These are phyloP conservation scores for Leptinotarsa haldemani DNA, from an alignment of 2,888 invertebrate species.

Conservation along the genomic window DNA sequence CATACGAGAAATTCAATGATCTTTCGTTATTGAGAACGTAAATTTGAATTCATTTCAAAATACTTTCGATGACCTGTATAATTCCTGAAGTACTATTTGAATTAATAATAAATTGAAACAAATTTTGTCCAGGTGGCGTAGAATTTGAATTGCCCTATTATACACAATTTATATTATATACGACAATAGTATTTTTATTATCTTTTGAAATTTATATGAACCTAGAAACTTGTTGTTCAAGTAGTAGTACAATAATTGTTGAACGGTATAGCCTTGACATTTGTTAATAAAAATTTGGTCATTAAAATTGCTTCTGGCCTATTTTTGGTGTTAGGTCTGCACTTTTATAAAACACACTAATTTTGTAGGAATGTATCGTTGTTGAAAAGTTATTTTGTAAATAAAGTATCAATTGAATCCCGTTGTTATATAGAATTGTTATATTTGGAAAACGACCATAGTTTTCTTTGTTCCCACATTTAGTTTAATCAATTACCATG, in stretches of 20 bases:
- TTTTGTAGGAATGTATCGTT: slow-evolving; percentile 54
- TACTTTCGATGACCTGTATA: not conserved
- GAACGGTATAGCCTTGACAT: slow-evolving; percentile 55
- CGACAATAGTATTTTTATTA: slow-evolving; percentile 66
- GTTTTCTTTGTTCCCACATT: slow-evolving; percentile 39
- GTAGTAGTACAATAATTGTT: slow-evolving; percentile 62
- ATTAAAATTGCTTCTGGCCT: slow-evolving; percentile 50
- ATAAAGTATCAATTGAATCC: slow-evolving; percentile 48
- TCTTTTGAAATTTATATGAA: slow-evolving; percentile 60
- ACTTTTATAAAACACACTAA: slow-evolving; percentile 51
- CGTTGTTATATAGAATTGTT: slow-evolving; percentile 54
- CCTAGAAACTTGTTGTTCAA: slow-evolving; percentile 59
- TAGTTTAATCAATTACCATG: slow-evolving; percentile 19
- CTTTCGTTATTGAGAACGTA: too few species aligned
- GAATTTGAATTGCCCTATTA: slow-evolving; percentile 50
- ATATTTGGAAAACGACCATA: slow-evolving; percentile 54
- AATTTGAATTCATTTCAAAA: too few species aligned
- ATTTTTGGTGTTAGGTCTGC: slow-evolving; percentile 52
- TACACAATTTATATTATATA: slow-evolving; percentile 57
- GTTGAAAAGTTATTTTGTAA: slow-evolving; percentile 53
- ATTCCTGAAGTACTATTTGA: not conserved
- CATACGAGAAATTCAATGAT: too few species aligned
- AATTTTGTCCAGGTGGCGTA: slow-evolving; percentile 54
- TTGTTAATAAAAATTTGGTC: slow-evolving; percentile 49
- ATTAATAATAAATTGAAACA: slow-evolving; percentile 28